Percentiles rank a stretch among this genome's conserved stretches.
phyloP scores from a whole-genome alignment of 2,797 vertebrate genomes.

The Halcyon badia region DNA sequence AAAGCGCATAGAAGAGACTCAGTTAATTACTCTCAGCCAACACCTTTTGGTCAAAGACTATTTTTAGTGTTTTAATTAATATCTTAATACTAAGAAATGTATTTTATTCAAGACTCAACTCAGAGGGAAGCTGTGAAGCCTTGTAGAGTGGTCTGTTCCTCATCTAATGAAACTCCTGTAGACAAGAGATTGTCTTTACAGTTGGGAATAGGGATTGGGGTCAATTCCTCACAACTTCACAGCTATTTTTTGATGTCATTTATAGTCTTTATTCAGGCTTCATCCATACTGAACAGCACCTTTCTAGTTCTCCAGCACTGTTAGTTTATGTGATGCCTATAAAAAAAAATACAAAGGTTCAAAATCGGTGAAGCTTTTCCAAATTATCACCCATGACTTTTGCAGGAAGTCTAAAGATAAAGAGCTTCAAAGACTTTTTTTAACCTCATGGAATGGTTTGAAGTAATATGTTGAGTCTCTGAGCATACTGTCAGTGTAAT shows the following conservation, averaged over 20 bases:
- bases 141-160: neutral
- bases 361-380: neutral
- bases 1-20: neutral
- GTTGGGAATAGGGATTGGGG: neutral
- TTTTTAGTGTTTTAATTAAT: neutral
- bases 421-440: neutral
- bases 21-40: neutral
- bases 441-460: neutral
- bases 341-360: neutral
- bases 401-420: neutral
- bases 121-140: neutral
- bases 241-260: neutral
- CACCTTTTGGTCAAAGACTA: neutral
- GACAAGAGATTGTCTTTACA: neutral
- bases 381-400: neutral
- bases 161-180: neutral
- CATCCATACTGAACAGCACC: neutral
- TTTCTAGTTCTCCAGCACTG: neutral
- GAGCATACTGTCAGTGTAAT: neutral
- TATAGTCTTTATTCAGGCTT: neutral
- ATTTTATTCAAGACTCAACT: neutral
- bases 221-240: neutral
- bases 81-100: neutral
- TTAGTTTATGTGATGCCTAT: neutral
- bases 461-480: neutral